Evolutionary conservation across 2,797 vertebrate species (phyloP).

Genomic region (Eremophila alpestris): DNA sequence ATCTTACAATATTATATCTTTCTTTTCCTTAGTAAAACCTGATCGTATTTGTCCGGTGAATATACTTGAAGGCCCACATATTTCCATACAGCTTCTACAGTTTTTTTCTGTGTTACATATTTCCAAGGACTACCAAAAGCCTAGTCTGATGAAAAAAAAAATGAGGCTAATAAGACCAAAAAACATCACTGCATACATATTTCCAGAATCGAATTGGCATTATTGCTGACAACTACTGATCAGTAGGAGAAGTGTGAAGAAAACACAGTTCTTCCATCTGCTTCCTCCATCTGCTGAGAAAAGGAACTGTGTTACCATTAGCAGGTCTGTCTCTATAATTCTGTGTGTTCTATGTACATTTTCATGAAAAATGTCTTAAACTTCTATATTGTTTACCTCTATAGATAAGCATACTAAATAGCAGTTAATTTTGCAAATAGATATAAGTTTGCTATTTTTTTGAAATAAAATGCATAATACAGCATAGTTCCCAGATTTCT

Average conservation of each 20-base stretch:
- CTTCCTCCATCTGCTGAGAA: neutral
- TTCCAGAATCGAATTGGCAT: neutral
- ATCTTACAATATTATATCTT: neutral
- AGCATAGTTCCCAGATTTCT: neutral
- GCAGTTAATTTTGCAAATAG: neutral
- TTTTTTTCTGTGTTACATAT: neutral
- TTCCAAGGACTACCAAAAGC: neutral
- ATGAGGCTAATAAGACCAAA: neutral
- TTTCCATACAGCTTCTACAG: accelerated
- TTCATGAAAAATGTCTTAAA: neutral
- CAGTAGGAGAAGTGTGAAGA: constrained; percentile 15
- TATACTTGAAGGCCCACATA: neutral
- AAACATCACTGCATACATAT: neutral
- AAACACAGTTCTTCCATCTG: constrained; percentile 28
- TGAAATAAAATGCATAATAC: neutral
- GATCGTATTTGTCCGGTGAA: neutral
- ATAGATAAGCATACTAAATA: neutral
- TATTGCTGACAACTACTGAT: neutral
- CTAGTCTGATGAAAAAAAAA: neutral
- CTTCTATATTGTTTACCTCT: neutral
- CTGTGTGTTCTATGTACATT: neutral
- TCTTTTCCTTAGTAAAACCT: neutral
- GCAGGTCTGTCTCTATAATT: neutral
- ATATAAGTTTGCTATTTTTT: neutral
- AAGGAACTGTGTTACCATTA: neutral